These are phyloP conservation scores for Eugnorisma glareosa DNA, from an alignment of 2,888 invertebrate species.

Conservation along the genomic window DNA sequence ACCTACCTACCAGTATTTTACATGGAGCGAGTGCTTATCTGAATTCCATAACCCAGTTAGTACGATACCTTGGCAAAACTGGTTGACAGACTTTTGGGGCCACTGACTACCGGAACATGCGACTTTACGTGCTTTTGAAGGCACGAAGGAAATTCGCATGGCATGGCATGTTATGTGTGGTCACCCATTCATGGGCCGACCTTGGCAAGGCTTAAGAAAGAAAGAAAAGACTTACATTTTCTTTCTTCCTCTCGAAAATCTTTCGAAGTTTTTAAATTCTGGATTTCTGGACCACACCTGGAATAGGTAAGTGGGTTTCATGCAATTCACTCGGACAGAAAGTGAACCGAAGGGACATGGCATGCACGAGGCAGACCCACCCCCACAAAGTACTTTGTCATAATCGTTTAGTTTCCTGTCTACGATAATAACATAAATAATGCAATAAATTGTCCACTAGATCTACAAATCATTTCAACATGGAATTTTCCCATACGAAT, in stretches of 20 bases:
- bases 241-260: background rate
- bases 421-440: background rate
- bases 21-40: background rate
- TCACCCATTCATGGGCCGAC: background rate
- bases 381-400: background rate
- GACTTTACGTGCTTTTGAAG: background rate
- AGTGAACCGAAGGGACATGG: background rate
- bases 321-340: background rate
- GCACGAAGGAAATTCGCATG: too few relatives aligned
- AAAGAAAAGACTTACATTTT: too few relatives aligned
- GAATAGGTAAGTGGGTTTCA: background rate
- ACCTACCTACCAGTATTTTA: background rate
- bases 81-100: background rate
- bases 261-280: background rate
- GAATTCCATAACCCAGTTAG: background rate
- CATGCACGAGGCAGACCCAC: too few relatives aligned
- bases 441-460: conserved; percentile 11
- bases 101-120: background rate
- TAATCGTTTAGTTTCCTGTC: background rate
- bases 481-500: background rate
- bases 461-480: background rate
- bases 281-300: background rate
- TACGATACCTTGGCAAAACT: background rate
- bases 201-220: background rate
- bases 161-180: too few relatives aligned